Conservation (phyloP, 2,888 invertebrate genomes). For the Blastobasis lacticolella region DNA sequence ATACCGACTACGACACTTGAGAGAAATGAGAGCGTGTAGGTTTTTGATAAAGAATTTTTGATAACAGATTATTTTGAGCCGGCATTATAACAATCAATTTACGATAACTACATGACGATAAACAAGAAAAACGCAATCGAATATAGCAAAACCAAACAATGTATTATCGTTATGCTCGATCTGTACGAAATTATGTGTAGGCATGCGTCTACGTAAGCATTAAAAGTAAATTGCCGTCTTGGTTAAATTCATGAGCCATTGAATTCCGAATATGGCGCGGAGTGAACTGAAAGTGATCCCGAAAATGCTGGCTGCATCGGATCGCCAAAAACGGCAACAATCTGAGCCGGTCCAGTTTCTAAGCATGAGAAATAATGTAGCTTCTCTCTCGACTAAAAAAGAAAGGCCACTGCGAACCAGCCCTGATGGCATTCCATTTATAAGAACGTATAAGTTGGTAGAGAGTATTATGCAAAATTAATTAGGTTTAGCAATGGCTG, state of each 20-base stretch:
- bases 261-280: slow-evolving; percentile 53
- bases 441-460: too few species aligned
- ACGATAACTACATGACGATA: neutral
- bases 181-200: neutral
- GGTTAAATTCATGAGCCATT: slow-evolving; percentile 69
- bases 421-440: too few species aligned
- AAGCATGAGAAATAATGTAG: slow-evolving; percentile 16
- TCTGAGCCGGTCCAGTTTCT: slow-evolving; percentile 51
- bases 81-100: neutral
- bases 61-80: neutral
- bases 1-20: neutral
- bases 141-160: neutral
- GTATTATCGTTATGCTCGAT: neutral
- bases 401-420: neutral
- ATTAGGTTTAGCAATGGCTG: too few species aligned
- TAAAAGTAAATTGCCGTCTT: slow-evolving; percentile 36
- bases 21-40: too few species aligned
- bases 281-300: slow-evolving; percentile 65
- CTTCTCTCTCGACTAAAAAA: neutral
- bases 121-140: neutral
- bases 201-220: neutral
- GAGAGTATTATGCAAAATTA: too few species aligned
- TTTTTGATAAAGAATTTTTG: too few species aligned
- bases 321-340: slow-evolving; percentile 45
- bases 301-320: slow-evolving; percentile 39